Evolutionary conservation across 2,797 vertebrate genomes (phyloP).

Genomic region (Chelmon rostratus): DNA sequence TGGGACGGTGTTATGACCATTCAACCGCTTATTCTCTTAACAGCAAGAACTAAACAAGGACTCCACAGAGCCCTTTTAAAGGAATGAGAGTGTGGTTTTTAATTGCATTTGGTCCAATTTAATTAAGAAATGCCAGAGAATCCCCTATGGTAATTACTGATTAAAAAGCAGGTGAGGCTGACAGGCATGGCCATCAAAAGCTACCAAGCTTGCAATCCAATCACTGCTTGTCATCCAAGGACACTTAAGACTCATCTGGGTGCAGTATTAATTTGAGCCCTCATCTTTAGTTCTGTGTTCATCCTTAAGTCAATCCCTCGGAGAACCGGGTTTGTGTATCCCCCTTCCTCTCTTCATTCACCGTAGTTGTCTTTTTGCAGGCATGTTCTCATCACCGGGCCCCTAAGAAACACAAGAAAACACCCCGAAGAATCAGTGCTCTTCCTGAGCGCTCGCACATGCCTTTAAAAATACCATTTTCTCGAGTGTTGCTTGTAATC

Average conservation of each 20-base stretch:
- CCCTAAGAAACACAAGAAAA: constrained; percentile 25
- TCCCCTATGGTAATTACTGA: constrained; percentile 85
- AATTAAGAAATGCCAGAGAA: constrained; percentile 85
- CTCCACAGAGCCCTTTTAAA: constrained; percentile 78
- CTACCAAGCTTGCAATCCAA: constrained; percentile 84
- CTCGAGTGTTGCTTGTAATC: constrained; percentile 44
- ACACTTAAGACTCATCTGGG: constrained; percentile 83
- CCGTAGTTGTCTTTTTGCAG: constrained; percentile 12
- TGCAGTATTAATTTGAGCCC: constrained; percentile 79
- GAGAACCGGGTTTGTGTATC: constrained; percentile 51
- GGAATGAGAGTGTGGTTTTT: constrained; percentile 82
- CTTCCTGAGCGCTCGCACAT: constrained; percentile 38
- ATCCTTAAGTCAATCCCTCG: constrained; percentile 60
- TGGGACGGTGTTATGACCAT: constrained; percentile 67
- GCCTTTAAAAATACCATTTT: constrained; percentile 42
- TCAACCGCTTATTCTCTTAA: constrained; percentile 77
- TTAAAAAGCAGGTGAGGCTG: constrained; percentile 84
- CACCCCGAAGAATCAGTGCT: not conserved
- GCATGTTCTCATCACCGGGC: constrained; percentile 13
- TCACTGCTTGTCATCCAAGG: constrained; percentile 84
- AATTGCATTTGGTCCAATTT: constrained; percentile 86
- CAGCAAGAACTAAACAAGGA: constrained; percentile 78
- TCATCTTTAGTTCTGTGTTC: constrained; percentile 71
- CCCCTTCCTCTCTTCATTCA: constrained; percentile 36
- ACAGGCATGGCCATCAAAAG: constrained; percentile 82